Base-by-base conservation (phyloP, 64 coral and sea anemone species). In the Astreopora myriophthalma region DNA sequence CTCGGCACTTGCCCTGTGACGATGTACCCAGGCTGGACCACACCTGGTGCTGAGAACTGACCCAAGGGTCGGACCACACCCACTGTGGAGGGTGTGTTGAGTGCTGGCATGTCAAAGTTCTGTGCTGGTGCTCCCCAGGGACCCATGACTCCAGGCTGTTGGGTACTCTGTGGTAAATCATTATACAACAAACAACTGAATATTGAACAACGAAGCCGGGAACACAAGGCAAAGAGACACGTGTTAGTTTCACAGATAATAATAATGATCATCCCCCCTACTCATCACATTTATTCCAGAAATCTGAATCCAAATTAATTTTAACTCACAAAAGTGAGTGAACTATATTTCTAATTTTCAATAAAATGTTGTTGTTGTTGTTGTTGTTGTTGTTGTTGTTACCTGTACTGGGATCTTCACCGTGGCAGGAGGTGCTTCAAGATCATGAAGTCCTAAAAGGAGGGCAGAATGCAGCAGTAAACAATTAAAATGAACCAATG, bases 381-480 rank as follows among this genome's bases (percentile, higher is more conserved):
- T n/a, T n/a, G n/a, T n/a, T n/a, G n/a, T n/a, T n/a, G n/a, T n/a
- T n/a, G n/a, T n/a, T n/a, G n/a, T n/a, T n/a, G 11, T 44, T 73
- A 34, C 85, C 85, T 93, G 85, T 29, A 62, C 62, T 68, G 66
- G 75, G 5, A 69, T 74, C 65, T 93, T 85, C 8, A 55, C 48
- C 39, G 52, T 79, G 27, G 48, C 64, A 30, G 92, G 34, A 13
- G 48, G 76, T 19, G 74, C 66, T 6, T 83, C 79, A 44, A 71
- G 55, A 44, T 92, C 94, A 77, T 96, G 94, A 48, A 96, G 85
- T 55, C 94, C 94, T 96, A 58, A 19, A 93, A 77, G 17, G 33
- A 29, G 2, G 39, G 12, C 24, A 8, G 57, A 12, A 22, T 26
- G 22, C 17, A 55, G 13, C 3, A 0, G 10, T 55, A 16, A 13